Evolutionary conservation across 2,113 vertebrate species (phyloP).

Genomic region (Uria lomvia): DNA sequence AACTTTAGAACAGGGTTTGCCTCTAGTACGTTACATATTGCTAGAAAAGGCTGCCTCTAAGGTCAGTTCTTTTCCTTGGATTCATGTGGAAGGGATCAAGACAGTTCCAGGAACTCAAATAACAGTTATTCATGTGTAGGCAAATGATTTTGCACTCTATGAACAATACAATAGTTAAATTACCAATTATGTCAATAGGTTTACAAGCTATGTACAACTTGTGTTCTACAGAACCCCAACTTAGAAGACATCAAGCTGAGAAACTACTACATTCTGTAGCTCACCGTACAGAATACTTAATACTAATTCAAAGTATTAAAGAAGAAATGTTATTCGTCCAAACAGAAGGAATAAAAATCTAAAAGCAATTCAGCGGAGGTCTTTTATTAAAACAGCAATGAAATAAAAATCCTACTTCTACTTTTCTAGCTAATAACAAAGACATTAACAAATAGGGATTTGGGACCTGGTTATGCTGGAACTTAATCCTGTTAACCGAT

Average conservation of each 20-base stretch:
- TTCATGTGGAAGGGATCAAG: neutral
- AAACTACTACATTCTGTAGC: neutral
- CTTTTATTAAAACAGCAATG: neutral
- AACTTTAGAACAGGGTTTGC: neutral
- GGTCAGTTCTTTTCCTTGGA: neutral
- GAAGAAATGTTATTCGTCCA: neutral
- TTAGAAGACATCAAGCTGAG: neutral
- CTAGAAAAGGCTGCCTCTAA: neutral
- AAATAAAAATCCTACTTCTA: neutral
- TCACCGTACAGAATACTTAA: neutral
- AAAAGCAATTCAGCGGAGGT: neutral
- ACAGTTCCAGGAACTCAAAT: neutral
- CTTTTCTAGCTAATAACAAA: neutral
- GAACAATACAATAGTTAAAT: neutral
- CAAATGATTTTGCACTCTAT: neutral
- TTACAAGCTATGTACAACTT: neutral
- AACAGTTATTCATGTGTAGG: neutral
- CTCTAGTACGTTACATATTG: neutral
- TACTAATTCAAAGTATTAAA: neutral
- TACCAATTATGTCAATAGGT: neutral
- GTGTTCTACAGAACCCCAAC: neutral
- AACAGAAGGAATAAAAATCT: neutral
- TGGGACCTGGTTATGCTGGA: neutral
- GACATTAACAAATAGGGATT: neutral
- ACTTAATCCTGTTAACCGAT: neutral